Percentiles rank a stretch among this genome's conserved stretches.
phyloP scores from a whole-genome alignment of 2,888 invertebrate species.

The Perdita meconis region DNA sequence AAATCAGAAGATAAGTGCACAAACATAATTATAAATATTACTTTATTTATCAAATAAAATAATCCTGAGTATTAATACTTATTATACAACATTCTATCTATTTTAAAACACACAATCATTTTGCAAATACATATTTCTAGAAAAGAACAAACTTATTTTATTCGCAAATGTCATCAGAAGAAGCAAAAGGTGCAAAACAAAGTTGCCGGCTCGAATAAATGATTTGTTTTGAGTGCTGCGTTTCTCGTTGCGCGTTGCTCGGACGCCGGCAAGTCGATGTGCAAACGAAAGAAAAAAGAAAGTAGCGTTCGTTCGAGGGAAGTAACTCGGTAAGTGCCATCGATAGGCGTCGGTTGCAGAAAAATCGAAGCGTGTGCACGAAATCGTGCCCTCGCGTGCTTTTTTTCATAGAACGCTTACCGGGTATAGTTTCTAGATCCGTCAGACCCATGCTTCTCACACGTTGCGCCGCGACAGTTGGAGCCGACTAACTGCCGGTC shows the following conservation, averaged over 20 bases:
- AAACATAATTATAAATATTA: too few relatives aligned
- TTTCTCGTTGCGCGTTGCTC: background rate
- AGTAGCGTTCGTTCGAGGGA: background rate
- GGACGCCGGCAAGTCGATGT: constrained; percentile 16
- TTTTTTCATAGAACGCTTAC: constrained; percentile 66
- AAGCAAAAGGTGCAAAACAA: background rate
- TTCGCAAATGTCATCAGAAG: background rate
- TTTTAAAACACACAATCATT: too few relatives aligned
- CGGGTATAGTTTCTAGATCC: constrained; percentile 80
- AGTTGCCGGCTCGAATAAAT: constrained; percentile 3
- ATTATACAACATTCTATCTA: too few relatives aligned
- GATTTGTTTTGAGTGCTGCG: background rate
- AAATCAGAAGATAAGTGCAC: too few relatives aligned
- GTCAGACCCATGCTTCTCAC: constrained; percentile 78
- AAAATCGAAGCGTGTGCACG: constrained; percentile 21
- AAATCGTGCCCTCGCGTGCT: constrained; percentile 35
- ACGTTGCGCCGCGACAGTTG: constrained; percentile 75
- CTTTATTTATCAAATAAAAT: too few relatives aligned
- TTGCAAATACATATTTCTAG: background rate
- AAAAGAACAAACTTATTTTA: background rate
- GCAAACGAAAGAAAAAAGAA: background rate
- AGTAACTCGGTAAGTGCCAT: background rate
- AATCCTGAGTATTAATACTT: too few relatives aligned
- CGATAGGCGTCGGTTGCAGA: constrained; percentile 1
- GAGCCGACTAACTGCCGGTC: constrained; percentile 77